Conservation (phyloP, 1,140 invertebrate species). For the Trichonephila clavipes region DNA sequence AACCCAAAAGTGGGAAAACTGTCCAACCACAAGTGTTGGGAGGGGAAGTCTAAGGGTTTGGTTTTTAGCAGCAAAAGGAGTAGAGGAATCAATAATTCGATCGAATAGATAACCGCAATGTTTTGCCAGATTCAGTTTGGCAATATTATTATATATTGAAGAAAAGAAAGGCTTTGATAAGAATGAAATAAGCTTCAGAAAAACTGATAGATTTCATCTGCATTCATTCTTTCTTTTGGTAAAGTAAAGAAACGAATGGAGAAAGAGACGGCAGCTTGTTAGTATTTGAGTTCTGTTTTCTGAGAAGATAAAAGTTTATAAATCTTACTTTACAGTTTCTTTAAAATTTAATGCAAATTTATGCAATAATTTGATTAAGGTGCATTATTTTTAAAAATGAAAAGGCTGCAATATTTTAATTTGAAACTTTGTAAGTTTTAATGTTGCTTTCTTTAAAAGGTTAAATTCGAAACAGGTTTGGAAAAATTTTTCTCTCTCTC, state of each 20-base stretch:
- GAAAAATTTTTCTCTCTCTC: too few species aligned
- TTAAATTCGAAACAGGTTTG: too few species aligned
- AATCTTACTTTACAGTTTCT: too few species aligned
- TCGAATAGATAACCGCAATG: conserved; percentile 41
- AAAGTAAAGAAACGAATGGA: neutral
- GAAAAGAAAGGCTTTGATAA: neutral
- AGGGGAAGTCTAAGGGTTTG: neutral
- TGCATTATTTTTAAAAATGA: too few species aligned
- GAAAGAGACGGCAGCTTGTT: too few species aligned
- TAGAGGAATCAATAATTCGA: conserved; percentile 42
- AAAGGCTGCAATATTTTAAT: too few species aligned
- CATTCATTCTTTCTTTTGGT: neutral
- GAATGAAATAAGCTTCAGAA: neutral
- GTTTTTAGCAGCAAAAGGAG: conserved; percentile 7
- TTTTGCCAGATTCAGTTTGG: conserved; percentile 28
- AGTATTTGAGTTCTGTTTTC: too few species aligned
- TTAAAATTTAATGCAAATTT: too few species aligned
- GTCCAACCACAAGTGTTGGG: neutral
- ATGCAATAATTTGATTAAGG: too few species aligned
- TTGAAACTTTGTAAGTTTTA: too few species aligned
- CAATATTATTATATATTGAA: conserved; percentile 7
- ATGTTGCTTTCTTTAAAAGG: too few species aligned
- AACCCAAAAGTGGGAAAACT: neutral
- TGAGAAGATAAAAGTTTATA: too few species aligned
- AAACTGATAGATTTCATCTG: conserved; percentile 1